Evolutionary conservation across 2,113 vertebrate species (phyloP).

Genomic region (Macquaria australasica): DNA sequence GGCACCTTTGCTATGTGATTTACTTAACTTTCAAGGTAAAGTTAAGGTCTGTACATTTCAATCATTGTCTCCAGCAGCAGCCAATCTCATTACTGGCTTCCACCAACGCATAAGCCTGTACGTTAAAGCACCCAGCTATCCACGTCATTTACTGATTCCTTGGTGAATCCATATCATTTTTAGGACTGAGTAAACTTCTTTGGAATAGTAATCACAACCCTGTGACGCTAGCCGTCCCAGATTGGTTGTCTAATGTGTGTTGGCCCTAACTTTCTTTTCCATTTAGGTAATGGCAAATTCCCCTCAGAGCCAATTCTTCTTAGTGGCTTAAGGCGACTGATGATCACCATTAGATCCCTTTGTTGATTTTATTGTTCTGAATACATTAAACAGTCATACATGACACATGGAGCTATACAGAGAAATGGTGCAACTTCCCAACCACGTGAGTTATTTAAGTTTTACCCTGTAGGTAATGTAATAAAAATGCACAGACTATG

Average conservation of each 20-base stretch:
- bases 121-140: neutral
- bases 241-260: neutral
- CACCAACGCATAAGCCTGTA: neutral
- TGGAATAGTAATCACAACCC: neutral
- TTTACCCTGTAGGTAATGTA: neutral
- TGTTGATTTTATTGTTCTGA: too few species aligned
- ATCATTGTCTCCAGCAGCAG: neutral
- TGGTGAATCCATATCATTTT: neutral
- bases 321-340: neutral
- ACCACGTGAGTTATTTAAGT: neutral
- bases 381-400: neutral
- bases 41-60: neutral
- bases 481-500: too few species aligned
- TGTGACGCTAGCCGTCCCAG: neutral
- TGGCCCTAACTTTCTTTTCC: neutral
- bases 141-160: neutral
- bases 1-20: neutral
- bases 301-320: neutral
- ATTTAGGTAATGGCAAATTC: neutral
- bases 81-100: conserved; percentile 14
- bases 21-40: neutral
- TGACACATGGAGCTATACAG: neutral
- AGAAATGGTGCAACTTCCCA: neutral
- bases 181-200: neutral
- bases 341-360: neutral